Percentiles rank a stretch among this genome's conserved stretches.
phyloP scores from a whole-genome alignment of 2,888 invertebrate genomes.

The Microplitis deprimator region DNA sequence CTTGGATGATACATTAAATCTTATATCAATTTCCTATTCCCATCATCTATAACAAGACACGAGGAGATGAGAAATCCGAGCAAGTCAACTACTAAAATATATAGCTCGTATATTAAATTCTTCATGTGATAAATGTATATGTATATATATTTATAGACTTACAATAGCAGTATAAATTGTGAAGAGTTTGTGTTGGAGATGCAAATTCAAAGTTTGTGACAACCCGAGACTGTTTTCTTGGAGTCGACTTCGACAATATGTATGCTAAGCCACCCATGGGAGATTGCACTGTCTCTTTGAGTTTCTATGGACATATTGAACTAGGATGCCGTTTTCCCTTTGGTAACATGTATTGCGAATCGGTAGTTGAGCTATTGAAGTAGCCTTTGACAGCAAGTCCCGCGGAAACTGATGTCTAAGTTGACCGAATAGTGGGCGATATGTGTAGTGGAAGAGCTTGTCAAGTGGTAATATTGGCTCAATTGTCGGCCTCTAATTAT shows the following conservation, averaged over 20 bases:
- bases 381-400: slow-evolving; percentile 9
- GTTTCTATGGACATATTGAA: background rate
- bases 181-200: background rate
- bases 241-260: background rate
- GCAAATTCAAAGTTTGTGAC: background rate
- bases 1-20: too few relatives aligned
- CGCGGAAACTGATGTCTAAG: slow-evolving; percentile 12
- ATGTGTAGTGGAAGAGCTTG: background rate
- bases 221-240: background rate
- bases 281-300: slow-evolving; percentile 13
- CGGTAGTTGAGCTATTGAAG: background rate
- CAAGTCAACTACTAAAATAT: too few relatives aligned
- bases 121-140: too few relatives aligned
- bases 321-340: background rate
- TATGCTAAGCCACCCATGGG: background rate
- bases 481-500: slow-evolving; percentile 12
- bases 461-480: slow-evolving; percentile 9
- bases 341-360: background rate
- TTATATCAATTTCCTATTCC: too few relatives aligned
- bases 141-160: too few relatives aligned
- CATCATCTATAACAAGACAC: too few relatives aligned
- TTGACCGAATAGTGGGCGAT: background rate
- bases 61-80: too few relatives aligned
- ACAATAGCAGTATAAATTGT: background rate
- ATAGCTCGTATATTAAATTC: too few relatives aligned